Conservation (phyloP, 1,140 invertebrate genomes). For the Heliconius congener region DNA sequence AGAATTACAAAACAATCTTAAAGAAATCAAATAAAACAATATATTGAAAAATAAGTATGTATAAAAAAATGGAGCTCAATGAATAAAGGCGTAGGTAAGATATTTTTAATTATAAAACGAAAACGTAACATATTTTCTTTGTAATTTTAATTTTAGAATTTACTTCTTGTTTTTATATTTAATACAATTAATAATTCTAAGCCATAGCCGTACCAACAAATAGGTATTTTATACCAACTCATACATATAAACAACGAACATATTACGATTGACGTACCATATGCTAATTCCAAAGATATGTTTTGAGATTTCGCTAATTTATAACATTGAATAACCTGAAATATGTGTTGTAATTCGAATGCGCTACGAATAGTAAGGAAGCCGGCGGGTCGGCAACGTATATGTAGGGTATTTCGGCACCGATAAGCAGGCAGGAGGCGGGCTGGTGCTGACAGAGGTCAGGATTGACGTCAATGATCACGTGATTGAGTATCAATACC, state of each 20-base stretch:
- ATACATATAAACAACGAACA: constrained; percentile 11
- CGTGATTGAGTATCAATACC: constrained; percentile 43
- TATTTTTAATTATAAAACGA: no score
- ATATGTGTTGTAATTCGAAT: constrained; percentile 21
- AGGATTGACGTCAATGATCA: constrained; percentile 73
- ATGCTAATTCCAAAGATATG: constrained; percentile 8
- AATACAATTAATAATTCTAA: not conserved
- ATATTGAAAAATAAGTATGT: no score
- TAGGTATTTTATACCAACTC: not conserved
- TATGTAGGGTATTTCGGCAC: constrained; percentile 57
- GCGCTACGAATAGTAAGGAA: constrained; percentile 21
- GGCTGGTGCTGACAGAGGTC: constrained; percentile 62
- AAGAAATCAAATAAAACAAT: no score
- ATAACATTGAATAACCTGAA: constrained; percentile 23
- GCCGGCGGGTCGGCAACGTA: constrained; percentile 11
- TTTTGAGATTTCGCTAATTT: constrained; percentile 17
- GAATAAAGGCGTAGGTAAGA: no score
- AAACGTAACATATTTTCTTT: no score
- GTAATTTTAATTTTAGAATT: not conserved
- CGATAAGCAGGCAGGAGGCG: constrained; percentile 64
- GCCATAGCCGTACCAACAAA: not conserved
- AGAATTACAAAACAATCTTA: no score
- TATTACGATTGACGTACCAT: constrained; percentile 3
- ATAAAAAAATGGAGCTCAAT: no score
- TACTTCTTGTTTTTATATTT: not conserved